Base-by-base conservation (phyloP, 2,888 invertebrate species). In the Tuberolachnus salignus region DNA sequence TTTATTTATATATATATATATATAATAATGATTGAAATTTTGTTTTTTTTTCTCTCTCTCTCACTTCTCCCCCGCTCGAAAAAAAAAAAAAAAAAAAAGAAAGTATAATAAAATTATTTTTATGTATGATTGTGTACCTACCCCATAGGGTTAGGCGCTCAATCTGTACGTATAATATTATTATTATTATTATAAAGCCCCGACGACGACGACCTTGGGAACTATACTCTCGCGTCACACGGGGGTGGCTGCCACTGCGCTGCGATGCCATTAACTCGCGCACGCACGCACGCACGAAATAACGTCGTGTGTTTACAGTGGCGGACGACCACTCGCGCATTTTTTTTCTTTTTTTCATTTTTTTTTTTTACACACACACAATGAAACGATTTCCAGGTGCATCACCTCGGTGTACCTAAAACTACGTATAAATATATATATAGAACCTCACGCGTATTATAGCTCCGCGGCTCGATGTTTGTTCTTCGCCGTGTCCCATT, bases 401-500 rank as follows among this genome's bases (percentile, higher is more conserved):
- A 51, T 46, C 42, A 49, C 59, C 19, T 23, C 26, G 16, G 1
- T 23, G 59, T 59, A 26, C 26, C 34, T 6, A 34, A 34, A 34
- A n/a, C n/a, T 14, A 8, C 23, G n/a, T 46, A 8, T 42, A n/a
- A 34, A 21, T 59, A 26, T 42, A 44, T 23, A 49, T 46, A 26
- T 9, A 53, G 53, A 34, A n/a, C 1, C 49, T 42, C 49, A 26
- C 13, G 13, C 71, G 59, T 6, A 34, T 6, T 34, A 6, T 6
- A 23, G 66, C 21, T 49, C 46, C 63, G 51, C 55, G 66, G n/a
- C n/a, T n/a, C 67, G 67, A 78, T 78, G 78, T 78, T 78, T 78
- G 78, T 78, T 78, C 78, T 78, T 78, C 67, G 69, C 69, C 78
- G 67, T 51, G 57, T 69, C 46, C 78, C 78, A 78, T 78, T 78